These are phyloP conservation scores for Sebastes fasciatus DNA, from an alignment of 2,113 vertebrate genomes.

Conservation along the genomic window DNA sequence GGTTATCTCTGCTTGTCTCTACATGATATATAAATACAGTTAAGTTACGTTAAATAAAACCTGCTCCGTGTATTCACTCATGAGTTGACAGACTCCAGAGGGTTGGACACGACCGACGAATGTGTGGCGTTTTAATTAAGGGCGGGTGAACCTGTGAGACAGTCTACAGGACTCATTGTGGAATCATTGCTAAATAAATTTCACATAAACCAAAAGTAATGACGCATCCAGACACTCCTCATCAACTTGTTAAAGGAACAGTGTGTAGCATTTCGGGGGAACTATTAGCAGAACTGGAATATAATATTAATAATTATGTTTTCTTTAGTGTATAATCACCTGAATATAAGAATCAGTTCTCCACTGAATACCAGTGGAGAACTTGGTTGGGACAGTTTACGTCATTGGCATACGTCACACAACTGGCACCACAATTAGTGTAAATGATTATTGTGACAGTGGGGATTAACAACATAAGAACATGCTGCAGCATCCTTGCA, in stretches of 20 bases:
- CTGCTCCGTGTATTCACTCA: background rate
- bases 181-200: background rate
- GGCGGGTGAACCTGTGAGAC: background rate
- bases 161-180: background rate
- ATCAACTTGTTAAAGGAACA: background rate
- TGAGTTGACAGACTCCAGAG: background rate
- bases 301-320: no score
- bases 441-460: slow-evolving; percentile 7
- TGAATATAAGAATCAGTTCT: no score
- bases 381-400: background rate
- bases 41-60: slow-evolving; percentile 6
- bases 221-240: background rate
- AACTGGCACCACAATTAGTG: background rate
- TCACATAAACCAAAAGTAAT: background rate
- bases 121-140: background rate
- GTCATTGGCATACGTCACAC: background rate
- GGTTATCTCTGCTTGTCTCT: background rate
- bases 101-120: background rate
- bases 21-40: background rate
- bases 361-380: background rate
- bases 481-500: background rate
- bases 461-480: background rate
- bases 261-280: no score
- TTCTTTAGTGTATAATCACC: no score
- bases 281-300: no score